Percentiles rank a stretch among this genome's conserved stretches.
Conservation (phyloP, 1,140 invertebrate species). For the Pectinophora gossypiella region DNA sequence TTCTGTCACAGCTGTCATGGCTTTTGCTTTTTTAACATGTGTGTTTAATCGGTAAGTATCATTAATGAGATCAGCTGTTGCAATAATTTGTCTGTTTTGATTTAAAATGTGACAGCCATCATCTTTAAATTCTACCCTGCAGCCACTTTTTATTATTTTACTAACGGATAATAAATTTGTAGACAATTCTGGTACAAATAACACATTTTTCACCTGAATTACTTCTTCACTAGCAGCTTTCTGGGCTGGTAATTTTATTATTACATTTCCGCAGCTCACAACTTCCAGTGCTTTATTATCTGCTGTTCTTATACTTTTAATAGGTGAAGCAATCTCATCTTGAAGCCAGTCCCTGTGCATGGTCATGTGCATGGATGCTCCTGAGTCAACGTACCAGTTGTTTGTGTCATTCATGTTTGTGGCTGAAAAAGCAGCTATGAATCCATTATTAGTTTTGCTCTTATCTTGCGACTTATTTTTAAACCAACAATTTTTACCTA, state of each 20-base stretch:
- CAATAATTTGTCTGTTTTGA: conserved; percentile 3
- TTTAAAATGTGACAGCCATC: conserved; percentile 30
- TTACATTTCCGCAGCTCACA: conserved; percentile 20
- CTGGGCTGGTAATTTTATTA: conserved; percentile 11
- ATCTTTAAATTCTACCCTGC: conserved; percentile 26
- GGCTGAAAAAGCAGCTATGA: conserved; percentile 8
- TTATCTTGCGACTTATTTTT: conserved; percentile 1
- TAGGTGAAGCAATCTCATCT: conserved; percentile 8
- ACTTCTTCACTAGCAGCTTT: conserved; percentile 11
- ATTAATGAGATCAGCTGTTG: not conserved
- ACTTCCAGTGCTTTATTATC: conserved; percentile 23
- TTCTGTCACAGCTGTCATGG: not conserved
- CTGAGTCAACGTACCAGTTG: not conserved
- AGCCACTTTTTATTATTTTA: conserved; percentile 32
- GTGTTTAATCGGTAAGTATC: not conserved
- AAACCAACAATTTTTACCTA: not conserved
- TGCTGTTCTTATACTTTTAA: conserved; percentile 23
- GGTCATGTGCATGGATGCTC: not conserved
- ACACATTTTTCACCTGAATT: conserved; percentile 29
- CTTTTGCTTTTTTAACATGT: not conserved
- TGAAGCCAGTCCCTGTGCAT: conserved; percentile 9
- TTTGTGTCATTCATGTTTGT: not conserved
- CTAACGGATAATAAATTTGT: conserved; percentile 35
- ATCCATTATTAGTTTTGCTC: not conserved
- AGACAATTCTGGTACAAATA: conserved; percentile 30